Base-by-base conservation (phyloP, 2,797 vertebrate species). In the Zalophus californianus region DNA sequence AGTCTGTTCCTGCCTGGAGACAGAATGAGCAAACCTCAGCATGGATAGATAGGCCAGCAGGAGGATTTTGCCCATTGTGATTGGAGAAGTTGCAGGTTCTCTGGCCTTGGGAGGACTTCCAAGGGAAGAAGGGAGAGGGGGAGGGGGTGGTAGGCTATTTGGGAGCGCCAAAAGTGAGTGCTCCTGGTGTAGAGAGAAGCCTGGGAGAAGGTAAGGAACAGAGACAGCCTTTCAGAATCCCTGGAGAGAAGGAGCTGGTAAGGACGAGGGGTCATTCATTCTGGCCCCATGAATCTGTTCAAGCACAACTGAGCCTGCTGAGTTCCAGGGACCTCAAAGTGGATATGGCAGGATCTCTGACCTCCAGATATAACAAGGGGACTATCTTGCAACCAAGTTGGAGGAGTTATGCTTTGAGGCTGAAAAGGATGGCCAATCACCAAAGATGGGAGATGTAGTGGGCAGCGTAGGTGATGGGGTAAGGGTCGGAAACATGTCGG, bases 361-460 rank as follows among this genome's bases (percentile, higher is more conserved):
- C 75, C 83, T 86, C 60, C 79, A 50, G 35, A 58, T 32, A 23
- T 25, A 41, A 70, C 50, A 20, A 66, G 8, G 8, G 11, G 54
- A 64, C 6, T 44, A 50, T 48, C 56, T 88, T 75, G 27, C 52
- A 86, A 70, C 35, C 79, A 90, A 13, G 54, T 62, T 70, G 35
- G 66, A 44, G 41, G 16, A 21, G 6, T 38, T 92, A 11, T 70
- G 27, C 82, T 86, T 87, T 73, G 48, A 79, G 62, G 15, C 50
- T 77, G 52, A 56, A 48, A 29, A 11, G 64, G 9, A 29, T 75
- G 68, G 21, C 64, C 58, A 75, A 0, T 52, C 35, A 77, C 58
- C 80, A 66, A 83, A 52, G 80, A 72, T 41, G 64, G 90, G 84
- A 96, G 86, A 86, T n/a, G 7, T 77, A 60, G 29, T 52, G 25